Evolutionary conservation across 1,140 invertebrate genomes (phyloP), one percentile per base, ranked within the genome.

Genomic region (Drosophila erecta): DNA sequence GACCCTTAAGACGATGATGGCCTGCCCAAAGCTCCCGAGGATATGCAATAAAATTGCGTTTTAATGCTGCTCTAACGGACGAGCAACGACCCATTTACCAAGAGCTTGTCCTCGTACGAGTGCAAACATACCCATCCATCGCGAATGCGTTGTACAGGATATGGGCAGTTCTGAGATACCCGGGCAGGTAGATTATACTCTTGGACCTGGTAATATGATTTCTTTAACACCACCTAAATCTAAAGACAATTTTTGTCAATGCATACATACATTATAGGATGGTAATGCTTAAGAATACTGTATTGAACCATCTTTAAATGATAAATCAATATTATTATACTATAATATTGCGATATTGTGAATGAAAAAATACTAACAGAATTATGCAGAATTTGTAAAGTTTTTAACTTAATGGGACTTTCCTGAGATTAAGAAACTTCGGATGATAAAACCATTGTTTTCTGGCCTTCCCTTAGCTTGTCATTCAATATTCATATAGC

Each of bases 21-120:
- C 70, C 47, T 30, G 58, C 65, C 79, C 67, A 87, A 59, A 50
- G 70, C 56, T 56, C 84, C 62, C 71, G 74, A 69, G 83, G 84
- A 74, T 77, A 76, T 89, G 83, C 84, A 83, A 87, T 87, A 87
- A 87, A 87, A 87, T 83, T 89, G 79, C 84, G 83, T 87, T 83
- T 89, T 83, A 89, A 83, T 89, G 83, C 81, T 72, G 61, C 75
- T 66, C 49, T 64, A 86, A 86, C 64, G 66, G 73, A 53, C 73
- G 60, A 58, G 57, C 44, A 54, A 75, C 27, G 51, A 67, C 37
- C 65, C 47, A 55, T 49, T 76, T 62, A 37, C 67, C 7, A 69
- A 70, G 66, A 56, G 64, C 43, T 11, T 47, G 66, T 37, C n/a
- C 35, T 43, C 3, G 6, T 37, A 8, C 30, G 43, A 47, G n/a